Conservation (phyloP, 2,888 invertebrate genomes). For the Hydraecia micacea region DNA sequence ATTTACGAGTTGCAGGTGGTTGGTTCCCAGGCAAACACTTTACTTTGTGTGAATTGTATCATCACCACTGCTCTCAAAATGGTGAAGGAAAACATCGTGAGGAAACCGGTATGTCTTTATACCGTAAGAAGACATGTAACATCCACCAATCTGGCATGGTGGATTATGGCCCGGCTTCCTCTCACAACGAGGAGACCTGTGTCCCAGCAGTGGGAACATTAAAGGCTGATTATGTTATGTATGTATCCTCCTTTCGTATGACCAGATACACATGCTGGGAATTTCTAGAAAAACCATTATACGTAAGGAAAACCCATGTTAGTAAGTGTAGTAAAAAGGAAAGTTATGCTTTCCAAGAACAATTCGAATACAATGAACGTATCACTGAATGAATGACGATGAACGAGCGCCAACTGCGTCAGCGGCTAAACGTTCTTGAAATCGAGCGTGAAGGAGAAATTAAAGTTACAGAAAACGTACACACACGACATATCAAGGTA, state of each 20-base stretch:
- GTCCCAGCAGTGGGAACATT: too few relatives aligned
- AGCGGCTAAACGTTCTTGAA: conserved; percentile 1
- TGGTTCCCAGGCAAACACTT: too few relatives aligned
- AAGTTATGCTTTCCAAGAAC: conserved; percentile 49
- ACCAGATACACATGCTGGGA: neutral
- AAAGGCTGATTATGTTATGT: neutral
- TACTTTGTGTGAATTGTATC: neutral
- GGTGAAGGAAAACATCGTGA: neutral
- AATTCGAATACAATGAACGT: conserved; percentile 51
- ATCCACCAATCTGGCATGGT: neutral
- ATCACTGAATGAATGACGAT: conserved; percentile 47
- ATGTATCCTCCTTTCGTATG: neutral
- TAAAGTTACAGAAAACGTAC: neutral
- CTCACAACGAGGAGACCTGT: too few relatives aligned
- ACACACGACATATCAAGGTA: neutral
- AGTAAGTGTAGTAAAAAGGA: conserved; percentile 34
- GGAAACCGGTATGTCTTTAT: neutral
- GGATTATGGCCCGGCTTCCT: too few relatives aligned
- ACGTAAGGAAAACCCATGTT: conserved; percentile 26
- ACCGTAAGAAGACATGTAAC: neutral
- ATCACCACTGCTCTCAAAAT: neutral
- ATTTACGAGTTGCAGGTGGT: too few relatives aligned
- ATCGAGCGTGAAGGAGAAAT: neutral
- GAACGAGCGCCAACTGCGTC: conserved; percentile 36
- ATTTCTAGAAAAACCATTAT: conserved; percentile 6